These are phyloP conservation scores for Drosophila ercepeae DNA, from an alignment of 1,140 invertebrate genomes.

Conservation along the genomic window DNA sequence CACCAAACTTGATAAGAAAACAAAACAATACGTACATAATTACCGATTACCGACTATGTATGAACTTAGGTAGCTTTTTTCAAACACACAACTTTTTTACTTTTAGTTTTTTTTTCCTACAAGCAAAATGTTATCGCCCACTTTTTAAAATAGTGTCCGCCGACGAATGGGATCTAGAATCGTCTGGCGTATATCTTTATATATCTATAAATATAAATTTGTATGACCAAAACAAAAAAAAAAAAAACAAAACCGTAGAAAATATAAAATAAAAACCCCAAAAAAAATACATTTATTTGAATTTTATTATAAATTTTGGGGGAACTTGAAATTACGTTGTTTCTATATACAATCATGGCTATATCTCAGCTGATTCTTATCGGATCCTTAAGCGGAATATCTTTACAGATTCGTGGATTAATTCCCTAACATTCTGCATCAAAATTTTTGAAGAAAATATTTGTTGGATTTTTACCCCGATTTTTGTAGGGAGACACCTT, in stretches of 20 bases:
- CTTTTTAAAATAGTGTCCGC: background rate
- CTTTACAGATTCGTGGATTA: no score
- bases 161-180: background rate
- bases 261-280: constrained; percentile 40
- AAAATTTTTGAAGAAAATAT: no score
- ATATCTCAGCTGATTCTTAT: no score
- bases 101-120: background rate
- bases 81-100: background rate
- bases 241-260: constrained; percentile 22
- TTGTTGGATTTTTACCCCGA: no score
- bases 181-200: constrained; percentile 7
- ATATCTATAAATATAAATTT: constrained; percentile 38
- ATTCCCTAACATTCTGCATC: no score
- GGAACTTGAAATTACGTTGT: no score
- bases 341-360: no score
- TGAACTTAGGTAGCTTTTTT: background rate
- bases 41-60: background rate
- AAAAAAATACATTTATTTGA: background rate
- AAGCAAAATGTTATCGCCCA: constrained; percentile 1
- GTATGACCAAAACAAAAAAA: constrained; percentile 37
- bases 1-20: background rate
- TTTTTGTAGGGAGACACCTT: no score
- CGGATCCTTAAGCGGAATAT: no score
- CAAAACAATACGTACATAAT: background rate
- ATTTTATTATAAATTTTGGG: no score